A percentile compares a stretch with the other conserved stretches of the same genome.
These are phyloP conservation scores for Schlechtendalia chinensis DNA, from an alignment of 1,140 invertebrate genomes.

Conservation along the genomic window DNA sequence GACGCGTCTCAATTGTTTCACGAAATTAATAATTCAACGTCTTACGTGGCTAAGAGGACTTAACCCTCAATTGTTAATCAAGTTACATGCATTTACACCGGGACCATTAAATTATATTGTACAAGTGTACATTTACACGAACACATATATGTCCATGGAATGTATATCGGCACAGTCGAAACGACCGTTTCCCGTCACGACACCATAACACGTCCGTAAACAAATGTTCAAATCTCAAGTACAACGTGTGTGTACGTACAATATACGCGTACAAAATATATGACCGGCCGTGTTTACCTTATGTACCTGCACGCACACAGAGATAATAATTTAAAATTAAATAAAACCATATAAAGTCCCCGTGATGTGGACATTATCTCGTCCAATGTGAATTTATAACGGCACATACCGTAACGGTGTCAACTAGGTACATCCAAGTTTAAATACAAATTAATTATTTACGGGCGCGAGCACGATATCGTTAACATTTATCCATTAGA, in stretches of 20 bases:
- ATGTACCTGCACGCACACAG: neutral
- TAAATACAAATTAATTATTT: conserved; percentile 17
- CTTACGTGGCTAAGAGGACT: neutral
- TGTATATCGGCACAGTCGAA: neutral
- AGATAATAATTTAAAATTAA: neutral
- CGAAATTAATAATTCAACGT: conserved; percentile 26
- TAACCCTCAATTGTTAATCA: neutral
- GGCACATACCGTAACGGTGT: neutral
- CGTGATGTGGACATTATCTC: neutral
- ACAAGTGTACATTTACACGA: too few species aligned
- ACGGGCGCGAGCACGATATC: neutral
- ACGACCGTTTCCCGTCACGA: neutral
- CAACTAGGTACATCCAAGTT: neutral
- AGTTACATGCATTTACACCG: neutral
- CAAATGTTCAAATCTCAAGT: neutral
- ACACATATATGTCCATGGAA: too few species aligned
- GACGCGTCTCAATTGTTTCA: conserved; percentile 3
- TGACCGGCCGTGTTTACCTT: neutral
- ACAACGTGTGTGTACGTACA: too few species aligned
- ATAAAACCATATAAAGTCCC: neutral
- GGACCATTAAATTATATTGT: neutral
- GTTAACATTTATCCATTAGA: neutral
- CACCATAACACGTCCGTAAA: neutral
- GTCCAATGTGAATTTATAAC: conserved; percentile 9
- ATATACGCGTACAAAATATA: neutral